Evolutionary conservation across 2,797 vertebrate genomes (phyloP).

Genomic region (Poeciliopsis turneri): DNA sequence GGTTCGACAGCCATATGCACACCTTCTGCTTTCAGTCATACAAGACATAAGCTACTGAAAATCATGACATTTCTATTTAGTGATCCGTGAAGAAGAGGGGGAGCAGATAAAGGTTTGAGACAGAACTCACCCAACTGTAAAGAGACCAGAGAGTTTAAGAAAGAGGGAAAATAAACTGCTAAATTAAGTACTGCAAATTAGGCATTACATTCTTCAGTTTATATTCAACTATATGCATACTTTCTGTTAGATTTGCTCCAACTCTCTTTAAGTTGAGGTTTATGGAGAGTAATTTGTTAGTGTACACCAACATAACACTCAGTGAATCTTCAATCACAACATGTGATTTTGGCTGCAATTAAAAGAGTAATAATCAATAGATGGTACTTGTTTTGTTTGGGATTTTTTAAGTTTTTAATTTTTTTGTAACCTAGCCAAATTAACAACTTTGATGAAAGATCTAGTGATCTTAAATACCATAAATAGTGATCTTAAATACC

Average conservation of each 20-base stretch:
- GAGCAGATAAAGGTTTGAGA: slow-evolving; percentile 22
- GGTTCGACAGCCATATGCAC: slow-evolving; percentile 34
- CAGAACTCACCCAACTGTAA: not conserved
- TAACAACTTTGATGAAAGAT: not conserved
- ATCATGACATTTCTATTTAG: slow-evolving; percentile 53
- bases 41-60: slow-evolving; percentile 31
- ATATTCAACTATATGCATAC: not conserved
- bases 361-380: not conserved
- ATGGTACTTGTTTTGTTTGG: not conserved
- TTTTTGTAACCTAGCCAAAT: not conserved
- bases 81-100: slow-evolving; percentile 38
- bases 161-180: slow-evolving; percentile 1
- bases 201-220: not conserved
- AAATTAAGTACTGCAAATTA: not conserved
- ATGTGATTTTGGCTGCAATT: not conserved
- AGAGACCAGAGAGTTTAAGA: slow-evolving; percentile 16
- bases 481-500: too few relatives aligned
- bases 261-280: not conserved
- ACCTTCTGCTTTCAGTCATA: slow-evolving; percentile 38
- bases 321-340: not conserved
- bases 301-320: slow-evolving; percentile 15
- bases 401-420: not conserved
- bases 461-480: too few relatives aligned
- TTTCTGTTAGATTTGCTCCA: not conserved
- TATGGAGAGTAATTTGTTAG: not conserved